These are phyloP conservation scores for Antigone vipio DNA, from an alignment of 2,113 vertebrate genomes.

Conservation along the genomic window DNA sequence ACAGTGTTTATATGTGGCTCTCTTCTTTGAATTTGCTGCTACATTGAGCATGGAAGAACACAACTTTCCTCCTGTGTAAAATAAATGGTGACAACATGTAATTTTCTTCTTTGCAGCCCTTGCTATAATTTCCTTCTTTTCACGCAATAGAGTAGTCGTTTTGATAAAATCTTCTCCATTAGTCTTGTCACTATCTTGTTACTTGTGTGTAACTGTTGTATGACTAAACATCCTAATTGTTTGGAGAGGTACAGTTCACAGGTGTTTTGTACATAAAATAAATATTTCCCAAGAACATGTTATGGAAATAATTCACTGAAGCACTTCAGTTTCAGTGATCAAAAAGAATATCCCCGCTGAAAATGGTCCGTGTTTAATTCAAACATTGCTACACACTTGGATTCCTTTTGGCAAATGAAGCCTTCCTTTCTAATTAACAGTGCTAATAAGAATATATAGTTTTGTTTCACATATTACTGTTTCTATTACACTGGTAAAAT, in stretches of 20 bases:
- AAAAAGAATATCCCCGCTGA: background rate
- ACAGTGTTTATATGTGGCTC: constrained; percentile 5
- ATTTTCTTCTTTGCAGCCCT: constrained; percentile 69
- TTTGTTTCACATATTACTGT: background rate
- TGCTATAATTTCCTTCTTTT: constrained; percentile 69
- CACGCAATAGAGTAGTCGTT: constrained; percentile 64
- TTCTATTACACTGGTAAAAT: background rate
- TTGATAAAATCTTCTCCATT: constrained; percentile 67
- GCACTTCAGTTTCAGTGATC: background rate
- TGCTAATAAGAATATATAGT: background rate
- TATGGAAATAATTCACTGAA: background rate
- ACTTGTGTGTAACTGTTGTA: constrained; percentile 32
- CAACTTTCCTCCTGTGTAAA: constrained; percentile 49
- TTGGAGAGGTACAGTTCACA: constrained; percentile 39
- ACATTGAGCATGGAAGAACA: constrained; percentile 46
- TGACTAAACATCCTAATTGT: constrained; percentile 36
- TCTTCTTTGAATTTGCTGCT: constrained; percentile 54
- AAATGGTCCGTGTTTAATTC: background rate
- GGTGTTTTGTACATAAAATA: background rate
- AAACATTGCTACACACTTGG: background rate
- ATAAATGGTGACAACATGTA: constrained; percentile 72
- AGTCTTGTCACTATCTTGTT: constrained; percentile 68
- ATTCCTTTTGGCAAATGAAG: background rate
- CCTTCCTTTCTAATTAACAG: background rate
- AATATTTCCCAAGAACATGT: background rate